phyloP scores from a whole-genome alignment of 2,797 vertebrate species.

The Danio tinwini region DNA sequence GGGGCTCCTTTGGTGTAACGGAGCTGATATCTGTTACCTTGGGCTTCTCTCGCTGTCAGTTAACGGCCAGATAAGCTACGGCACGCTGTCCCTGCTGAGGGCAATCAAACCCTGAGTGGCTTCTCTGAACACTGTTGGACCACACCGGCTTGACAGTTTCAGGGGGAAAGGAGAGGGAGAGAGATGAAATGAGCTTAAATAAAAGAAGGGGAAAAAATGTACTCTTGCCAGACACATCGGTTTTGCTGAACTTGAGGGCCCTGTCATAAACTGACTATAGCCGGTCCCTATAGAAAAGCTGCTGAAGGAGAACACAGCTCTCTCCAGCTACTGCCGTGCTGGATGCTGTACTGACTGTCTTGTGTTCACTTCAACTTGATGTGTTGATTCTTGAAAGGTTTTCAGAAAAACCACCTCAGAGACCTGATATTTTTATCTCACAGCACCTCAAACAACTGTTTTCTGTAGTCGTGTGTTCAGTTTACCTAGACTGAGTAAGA shows the following conservation, averaged over 20 bases:
- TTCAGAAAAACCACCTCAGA: slow-evolving; percentile 57
- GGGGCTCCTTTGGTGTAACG: slow-evolving; percentile 57
- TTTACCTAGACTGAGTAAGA: too few relatives aligned
- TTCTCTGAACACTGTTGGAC: slow-evolving; percentile 59
- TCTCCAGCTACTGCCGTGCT: slow-evolving; percentile 30
- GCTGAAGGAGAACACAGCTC: slow-evolving; percentile 44
- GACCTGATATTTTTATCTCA: slow-evolving; percentile 32
- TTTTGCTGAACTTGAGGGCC: slow-evolving; percentile 53
- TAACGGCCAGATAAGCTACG: slow-evolving; percentile 63
- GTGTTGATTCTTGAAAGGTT: slow-evolving; percentile 49
- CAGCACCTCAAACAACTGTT: neutral
- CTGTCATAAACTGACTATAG: slow-evolving; percentile 56
- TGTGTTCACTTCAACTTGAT: slow-evolving; percentile 52
- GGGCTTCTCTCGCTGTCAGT: slow-evolving; percentile 64
- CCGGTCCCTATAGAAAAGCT: slow-evolving; percentile 50
- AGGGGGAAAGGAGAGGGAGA: slow-evolving; percentile 40
- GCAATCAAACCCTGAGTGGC: slow-evolving; percentile 63
- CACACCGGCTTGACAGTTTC: slow-evolving; percentile 62
- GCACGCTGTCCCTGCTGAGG: slow-evolving; percentile 60
- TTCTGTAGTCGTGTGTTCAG: neutral
- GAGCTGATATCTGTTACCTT: slow-evolving; percentile 62
- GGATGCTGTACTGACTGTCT: slow-evolving; percentile 33
- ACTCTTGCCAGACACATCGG: slow-evolving; percentile 44
- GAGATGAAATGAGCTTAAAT: slow-evolving; percentile 53
- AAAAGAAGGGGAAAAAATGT: slow-evolving; percentile 30